Evolutionary conservation across 2,888 invertebrate species (phyloP), one percentile per base, ranked within the genome.

Genomic region (Athalia circularis): DNA sequence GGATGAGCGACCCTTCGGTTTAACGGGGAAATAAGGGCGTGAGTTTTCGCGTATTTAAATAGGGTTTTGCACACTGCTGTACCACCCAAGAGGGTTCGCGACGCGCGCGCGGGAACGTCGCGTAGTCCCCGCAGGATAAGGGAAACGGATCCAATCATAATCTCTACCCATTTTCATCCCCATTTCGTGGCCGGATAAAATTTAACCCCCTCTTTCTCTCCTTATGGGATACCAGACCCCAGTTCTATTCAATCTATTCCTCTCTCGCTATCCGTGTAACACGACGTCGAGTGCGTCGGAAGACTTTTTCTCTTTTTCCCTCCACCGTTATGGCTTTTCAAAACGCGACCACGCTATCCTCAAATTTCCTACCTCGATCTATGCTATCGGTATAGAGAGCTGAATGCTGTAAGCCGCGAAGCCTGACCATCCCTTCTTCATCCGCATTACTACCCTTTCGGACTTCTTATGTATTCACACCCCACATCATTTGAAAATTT

Each of bases 1-100:
- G 70, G 72, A 59, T 57, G 72, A 72, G 59, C 59, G 72, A 72
- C 72, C 72, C 72, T 72, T 72, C 72, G 72, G 72, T 59, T 59
- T 59, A 72, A 72, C 72, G 72, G n/a, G 59, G 72, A 70, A 77
- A 68, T 77, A 77, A 77, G 68, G 70, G 68, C 70, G 70, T 61
- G 77, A 77, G 68, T 77, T 77, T 77, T 77, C 77, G 67, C 67
- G 29, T 70, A 77, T 67, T 77, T 77, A 77, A 77, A 70, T 77
- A 77, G 72, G 72, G 72, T 72, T 72, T 72, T 47, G 72, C 72
- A 72, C 72, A 72, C 15, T 57, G 47, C 57, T 13, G 47, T 47
- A 72, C 57, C 47, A n/a, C 13, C 59, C 59, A 6, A 47, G 59
- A 47, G 59, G 29, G 70, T 47, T 43, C 57, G 59, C 72, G 59